phyloP scores from a whole-genome alignment of 2,113 vertebrate species.

The Aldabrachelys gigantea region DNA sequence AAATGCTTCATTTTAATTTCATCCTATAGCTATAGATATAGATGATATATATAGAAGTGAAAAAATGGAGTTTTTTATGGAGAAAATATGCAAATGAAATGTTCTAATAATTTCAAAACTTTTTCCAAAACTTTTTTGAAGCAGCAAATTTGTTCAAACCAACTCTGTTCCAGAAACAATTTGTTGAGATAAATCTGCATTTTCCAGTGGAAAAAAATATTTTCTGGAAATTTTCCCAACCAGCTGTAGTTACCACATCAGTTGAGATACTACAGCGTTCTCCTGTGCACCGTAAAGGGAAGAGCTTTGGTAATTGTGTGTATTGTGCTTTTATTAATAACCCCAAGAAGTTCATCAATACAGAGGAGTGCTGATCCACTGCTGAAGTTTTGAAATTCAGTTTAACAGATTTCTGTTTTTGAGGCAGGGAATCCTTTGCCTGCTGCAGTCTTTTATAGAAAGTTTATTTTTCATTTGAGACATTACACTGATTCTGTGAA shows the following conservation, averaged over 20 bases:
- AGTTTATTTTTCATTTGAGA: not conserved
- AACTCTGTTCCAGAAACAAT: not conserved
- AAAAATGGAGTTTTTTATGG: not conserved
- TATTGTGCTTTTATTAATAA: not conserved
- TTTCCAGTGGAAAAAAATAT: not conserved
- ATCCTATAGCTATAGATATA: not conserved
- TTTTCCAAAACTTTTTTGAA: not conserved
- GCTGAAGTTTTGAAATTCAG: not conserved
- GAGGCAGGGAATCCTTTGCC: not conserved
- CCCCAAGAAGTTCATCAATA: not conserved
- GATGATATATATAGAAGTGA: too few species aligned
- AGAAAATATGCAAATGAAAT: not conserved
- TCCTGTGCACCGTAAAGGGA: not conserved
- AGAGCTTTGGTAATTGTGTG: not conserved
- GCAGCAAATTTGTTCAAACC: not conserved
- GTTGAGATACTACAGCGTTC: not conserved
- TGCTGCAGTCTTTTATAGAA: not conserved
- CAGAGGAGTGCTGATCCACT: not conserved
- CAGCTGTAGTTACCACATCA: not conserved
- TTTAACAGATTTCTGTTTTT: not conserved
- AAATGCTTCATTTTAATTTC: not conserved
- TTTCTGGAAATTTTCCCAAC: not conserved
- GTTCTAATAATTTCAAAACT: not conserved
- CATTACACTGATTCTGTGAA: not conserved
- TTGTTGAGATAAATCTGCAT: not conserved